These are phyloP conservation scores for Theretra japonica DNA, from an alignment of 2,888 invertebrate genomes.

Conservation along the genomic window DNA sequence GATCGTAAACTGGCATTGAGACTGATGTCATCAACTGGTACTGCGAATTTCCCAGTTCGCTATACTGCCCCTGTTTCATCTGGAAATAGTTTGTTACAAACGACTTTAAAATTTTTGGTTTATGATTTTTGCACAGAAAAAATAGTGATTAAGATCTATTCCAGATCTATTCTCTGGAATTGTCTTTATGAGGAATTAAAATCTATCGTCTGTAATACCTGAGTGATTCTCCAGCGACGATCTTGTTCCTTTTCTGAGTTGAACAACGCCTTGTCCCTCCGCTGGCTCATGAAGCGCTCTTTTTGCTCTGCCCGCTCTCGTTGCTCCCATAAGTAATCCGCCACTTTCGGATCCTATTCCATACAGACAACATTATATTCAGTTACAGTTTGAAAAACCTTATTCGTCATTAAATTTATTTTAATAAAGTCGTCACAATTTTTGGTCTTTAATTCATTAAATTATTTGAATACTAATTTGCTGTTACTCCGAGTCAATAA, in stretches of 20 bases:
- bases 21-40: constrained; percentile 96
- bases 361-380: not conserved
- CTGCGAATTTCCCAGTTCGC: constrained; percentile 84
- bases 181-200: not conserved
- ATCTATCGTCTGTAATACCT: constrained; percentile 55
- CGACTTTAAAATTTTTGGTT: not conserved
- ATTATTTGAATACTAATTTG: too few relatives aligned
- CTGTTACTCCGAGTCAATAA: too few relatives aligned
- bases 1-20: constrained; percentile 96
- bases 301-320: constrained; percentile 92
- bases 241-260: constrained; percentile 87
- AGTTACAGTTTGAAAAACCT: not conserved
- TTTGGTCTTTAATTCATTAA: too few relatives aligned
- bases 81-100: constrained; percentile 49
- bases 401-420: not conserved
- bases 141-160: too few relatives aligned
- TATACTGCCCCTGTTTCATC: constrained; percentile 86
- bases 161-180: too few relatives aligned
- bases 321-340: constrained; percentile 95
- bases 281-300: constrained; percentile 88
- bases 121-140: too few relatives aligned
- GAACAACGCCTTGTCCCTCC: constrained; percentile 85
- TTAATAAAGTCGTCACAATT: too few relatives aligned
- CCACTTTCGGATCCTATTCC: constrained; percentile 92
- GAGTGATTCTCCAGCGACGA: constrained; percentile 82